Conservation (phyloP, 2,113 vertebrate genomes). For the Sigmodon hispidus region DNA sequence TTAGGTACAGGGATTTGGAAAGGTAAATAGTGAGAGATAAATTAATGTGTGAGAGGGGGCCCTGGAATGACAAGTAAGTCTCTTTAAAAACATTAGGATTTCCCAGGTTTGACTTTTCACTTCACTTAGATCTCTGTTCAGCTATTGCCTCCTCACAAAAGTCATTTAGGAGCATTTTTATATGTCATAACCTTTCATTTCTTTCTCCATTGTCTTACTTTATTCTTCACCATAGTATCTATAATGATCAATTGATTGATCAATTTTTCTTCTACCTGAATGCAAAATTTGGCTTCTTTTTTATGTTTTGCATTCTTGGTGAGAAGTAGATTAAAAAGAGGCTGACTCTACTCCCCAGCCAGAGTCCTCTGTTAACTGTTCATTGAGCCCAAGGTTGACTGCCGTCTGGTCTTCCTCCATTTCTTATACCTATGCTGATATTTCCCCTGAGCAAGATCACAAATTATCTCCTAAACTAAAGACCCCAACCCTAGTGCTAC, state of each 20-base stretch:
- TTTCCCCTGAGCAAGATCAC: neutral
- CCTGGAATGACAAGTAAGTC: neutral
- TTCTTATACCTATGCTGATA: neutral
- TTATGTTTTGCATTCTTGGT: neutral
- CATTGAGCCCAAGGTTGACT: neutral
- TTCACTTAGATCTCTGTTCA: conserved; percentile 9
- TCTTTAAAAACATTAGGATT: neutral
- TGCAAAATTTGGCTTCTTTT: neutral
- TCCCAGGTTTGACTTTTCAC: neutral
- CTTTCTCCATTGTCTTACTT: neutral
- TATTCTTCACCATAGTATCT: neutral
- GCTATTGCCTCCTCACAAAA: neutral
- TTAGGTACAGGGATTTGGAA: neutral
- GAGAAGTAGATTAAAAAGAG: neutral
- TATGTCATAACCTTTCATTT: neutral
- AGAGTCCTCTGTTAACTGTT: neutral
- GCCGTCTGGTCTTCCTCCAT: neutral
- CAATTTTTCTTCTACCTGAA: neutral
- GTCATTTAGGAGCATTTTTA: neutral
- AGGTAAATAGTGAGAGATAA: neutral
- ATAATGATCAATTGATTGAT: neutral
- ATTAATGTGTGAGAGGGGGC: neutral
- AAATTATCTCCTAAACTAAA: neutral
- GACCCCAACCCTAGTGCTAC: neutral
- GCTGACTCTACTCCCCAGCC: neutral